Evolutionary conservation across 2,113 vertebrate genomes (phyloP).

Genomic region (Neodontobutis hainanensis): DNA sequence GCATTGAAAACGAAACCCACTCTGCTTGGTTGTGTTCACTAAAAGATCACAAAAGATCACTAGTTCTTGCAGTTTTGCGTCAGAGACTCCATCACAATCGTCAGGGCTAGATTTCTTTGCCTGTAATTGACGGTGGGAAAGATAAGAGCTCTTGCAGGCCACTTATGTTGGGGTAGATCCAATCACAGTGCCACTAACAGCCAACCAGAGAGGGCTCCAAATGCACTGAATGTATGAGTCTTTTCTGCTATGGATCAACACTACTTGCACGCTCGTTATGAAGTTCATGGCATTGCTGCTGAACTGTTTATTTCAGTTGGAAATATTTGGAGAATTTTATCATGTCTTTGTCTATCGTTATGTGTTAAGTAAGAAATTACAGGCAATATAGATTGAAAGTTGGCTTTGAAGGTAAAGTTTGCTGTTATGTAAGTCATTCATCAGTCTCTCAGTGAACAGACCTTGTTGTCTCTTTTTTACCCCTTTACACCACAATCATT

Average conservation of each 20-base stretch:
- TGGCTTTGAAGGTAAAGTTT: neutral
- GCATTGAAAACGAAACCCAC: neutral
- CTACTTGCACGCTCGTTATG: neutral
- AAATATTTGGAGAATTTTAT: no score
- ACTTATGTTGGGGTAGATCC: neutral
- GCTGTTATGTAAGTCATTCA: neutral
- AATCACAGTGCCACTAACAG: neutral
- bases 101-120: constrained; percentile 9
- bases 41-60: constrained; percentile 6
- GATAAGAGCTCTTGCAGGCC: constrained; percentile 2
- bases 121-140: neutral
- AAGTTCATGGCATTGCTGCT: neutral
- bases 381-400: neutral
- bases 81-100: constrained; percentile 26
- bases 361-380: neutral
- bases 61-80: constrained; percentile 34
- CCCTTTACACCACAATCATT: no score
- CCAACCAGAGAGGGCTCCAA: neutral
- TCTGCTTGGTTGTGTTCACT: constrained; percentile 8
- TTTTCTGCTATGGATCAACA: neutral
- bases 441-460: no score
- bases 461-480: no score
- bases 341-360: no score
- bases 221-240: neutral
- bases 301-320: no score